phyloP scores from a whole-genome alignment of 2,113 vertebrate genomes.

The Poeciliopsis prolifica region DNA sequence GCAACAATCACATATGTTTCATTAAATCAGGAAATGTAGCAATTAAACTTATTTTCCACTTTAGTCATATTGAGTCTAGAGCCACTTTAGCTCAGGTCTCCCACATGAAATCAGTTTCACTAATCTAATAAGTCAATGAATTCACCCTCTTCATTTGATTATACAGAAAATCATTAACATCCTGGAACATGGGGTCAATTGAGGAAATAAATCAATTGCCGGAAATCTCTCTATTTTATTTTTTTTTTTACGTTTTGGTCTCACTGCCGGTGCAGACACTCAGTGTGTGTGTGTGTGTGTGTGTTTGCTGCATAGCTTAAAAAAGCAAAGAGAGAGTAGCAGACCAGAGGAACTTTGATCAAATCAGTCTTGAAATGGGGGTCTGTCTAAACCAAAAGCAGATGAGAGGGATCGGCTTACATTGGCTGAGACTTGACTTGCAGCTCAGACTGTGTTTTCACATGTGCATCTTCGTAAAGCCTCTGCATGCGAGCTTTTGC shows the following conservation, averaged over 20 bases:
- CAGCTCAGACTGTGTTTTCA: constrained; percentile 14
- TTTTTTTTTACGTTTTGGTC: constrained; percentile 22
- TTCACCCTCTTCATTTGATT: constrained; percentile 70
- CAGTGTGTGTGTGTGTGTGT: constrained; percentile 19
- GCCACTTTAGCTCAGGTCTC: constrained; percentile 23
- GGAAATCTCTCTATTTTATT: constrained; percentile 50
- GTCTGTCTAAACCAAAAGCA: constrained; percentile 66
- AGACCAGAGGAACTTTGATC: constrained; percentile 53
- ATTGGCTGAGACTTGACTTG: constrained; percentile 48
- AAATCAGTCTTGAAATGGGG: constrained; percentile 61
- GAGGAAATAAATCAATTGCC: constrained; percentile 7
- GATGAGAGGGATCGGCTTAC: constrained; percentile 70
- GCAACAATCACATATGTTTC: neutral
- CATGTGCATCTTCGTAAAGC: neutral
- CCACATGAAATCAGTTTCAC: constrained; percentile 20
- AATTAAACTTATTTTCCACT: constrained; percentile 5
- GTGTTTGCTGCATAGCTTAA: constrained; percentile 31
- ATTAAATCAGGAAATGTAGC: neutral
- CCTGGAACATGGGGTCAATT: constrained; percentile 58
- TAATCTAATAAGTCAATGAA: constrained; percentile 67
- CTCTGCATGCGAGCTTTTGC: constrained; percentile 23
- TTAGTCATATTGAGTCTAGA: constrained; percentile 18
- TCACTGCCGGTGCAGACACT: constrained; percentile 25
- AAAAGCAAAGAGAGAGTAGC: constrained; percentile 43
- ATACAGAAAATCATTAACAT: constrained; percentile 72